These are phyloP conservation scores for Nycticryphes semicollaris DNA, from an alignment of 2,113 vertebrate genomes.

Conservation along the genomic window DNA sequence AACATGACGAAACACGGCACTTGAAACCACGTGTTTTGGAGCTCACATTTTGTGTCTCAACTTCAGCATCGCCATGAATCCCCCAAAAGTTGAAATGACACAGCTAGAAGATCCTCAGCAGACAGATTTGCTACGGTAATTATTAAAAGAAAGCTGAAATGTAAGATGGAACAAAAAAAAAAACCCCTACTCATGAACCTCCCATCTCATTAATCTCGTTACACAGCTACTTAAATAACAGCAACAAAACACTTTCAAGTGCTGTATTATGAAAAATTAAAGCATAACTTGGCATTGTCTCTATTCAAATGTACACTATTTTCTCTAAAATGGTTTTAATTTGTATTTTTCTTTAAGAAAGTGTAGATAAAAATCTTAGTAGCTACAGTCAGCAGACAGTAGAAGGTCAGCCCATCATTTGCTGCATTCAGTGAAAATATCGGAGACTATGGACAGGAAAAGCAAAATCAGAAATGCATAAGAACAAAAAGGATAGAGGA, in stretches of 20 bases:
- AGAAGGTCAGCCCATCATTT: not conserved
- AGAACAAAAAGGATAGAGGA: not conserved
- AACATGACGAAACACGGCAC: not conserved
- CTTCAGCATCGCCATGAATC: not conserved
- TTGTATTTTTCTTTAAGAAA: conserved; percentile 1
- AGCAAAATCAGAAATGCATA: not conserved
- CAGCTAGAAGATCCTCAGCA: not conserved
- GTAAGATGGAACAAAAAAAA: not conserved
- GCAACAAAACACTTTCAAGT: not conserved
- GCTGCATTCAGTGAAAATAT: not conserved
- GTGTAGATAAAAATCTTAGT: not conserved
- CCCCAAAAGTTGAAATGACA: not conserved
- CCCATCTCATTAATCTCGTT: not conserved
- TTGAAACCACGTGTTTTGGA: not conserved
- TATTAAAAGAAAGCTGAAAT: not conserved
- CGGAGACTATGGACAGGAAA: not conserved
- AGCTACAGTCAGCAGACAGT: not conserved
- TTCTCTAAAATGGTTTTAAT: not conserved
- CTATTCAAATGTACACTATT: fast-evolving
- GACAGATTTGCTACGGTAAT: not conserved
- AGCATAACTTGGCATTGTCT: not conserved
- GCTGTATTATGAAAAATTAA: not conserved
- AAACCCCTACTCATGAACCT: not conserved
- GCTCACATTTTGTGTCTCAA: not conserved
- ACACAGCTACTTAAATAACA: not conserved